Base-by-base conservation (phyloP, 2,888 invertebrate genomes). In the Geotrupes spiniger region DNA sequence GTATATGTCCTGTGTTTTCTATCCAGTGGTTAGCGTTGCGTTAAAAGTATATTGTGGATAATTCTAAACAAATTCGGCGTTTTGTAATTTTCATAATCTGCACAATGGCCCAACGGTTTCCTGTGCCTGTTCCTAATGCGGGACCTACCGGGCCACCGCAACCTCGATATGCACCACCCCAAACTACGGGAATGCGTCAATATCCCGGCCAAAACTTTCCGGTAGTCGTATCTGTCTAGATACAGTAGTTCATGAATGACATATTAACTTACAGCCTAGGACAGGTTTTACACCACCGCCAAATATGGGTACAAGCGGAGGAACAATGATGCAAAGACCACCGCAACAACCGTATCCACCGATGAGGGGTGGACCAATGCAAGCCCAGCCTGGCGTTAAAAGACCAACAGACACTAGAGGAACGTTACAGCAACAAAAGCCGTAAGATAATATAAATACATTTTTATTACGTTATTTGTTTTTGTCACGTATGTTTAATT, bases 151-250 rank as follows among this genome's bases (percentile, higher is more conserved):
- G 75, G 11, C 78, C 78, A 11, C 77, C 78, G 21, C 78, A 77
- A 25, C 82, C 79, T 57, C 73, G 82, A 38, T 81, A 81, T 62
- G 77, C 78, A 31, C 78, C 84, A 8, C 79, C 84, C n/a, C 79
- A 81, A 59, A 82, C 81, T 33, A 81, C 82, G 14, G 79, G 81
- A 42, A 82, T 84, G 40, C 74, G 87, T 12, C 86, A 84, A 38
- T 87, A 87, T 69, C 79, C 85, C 6, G 82, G 82, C 37, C 85
- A 85, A 53, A 85, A 79, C 68, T 91, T 89, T 73, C 85, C 87
- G 64, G 90, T 90, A 77, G 78, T 79, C 66, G 45, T 53, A 52
- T 41, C 28, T 31, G 4, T 39, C 4, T 11, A 1, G 14, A 36
- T 4, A 12, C 12, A 12, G 1, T 17, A 6, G n/a, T 5, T 16